Conservation (phyloP, 2,888 invertebrate species). For the Leuctra nigra region DNA sequence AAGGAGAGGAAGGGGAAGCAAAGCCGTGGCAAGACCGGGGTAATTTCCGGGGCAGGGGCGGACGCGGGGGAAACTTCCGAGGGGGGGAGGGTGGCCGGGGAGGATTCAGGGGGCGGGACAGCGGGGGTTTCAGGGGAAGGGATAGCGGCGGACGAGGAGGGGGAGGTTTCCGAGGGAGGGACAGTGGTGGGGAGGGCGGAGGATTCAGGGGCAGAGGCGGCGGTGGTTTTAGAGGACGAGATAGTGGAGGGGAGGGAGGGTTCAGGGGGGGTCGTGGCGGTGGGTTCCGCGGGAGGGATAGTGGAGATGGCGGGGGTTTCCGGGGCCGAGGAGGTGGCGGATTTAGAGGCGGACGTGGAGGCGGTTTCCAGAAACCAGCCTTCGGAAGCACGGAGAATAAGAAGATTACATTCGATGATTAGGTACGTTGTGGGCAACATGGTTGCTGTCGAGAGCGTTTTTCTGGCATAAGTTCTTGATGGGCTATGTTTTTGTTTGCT, state of each 20-base stretch:
- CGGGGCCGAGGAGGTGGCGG: slow-evolving; percentile 32
- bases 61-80: slow-evolving; percentile 24
- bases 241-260: slow-evolving; percentile 33
- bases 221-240: slow-evolving; percentile 33
- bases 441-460: neutral
- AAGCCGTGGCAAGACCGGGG: slow-evolving; percentile 29
- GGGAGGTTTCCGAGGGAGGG: slow-evolving; percentile 25
- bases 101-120: slow-evolving; percentile 29
- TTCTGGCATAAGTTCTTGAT: too few relatives aligned
- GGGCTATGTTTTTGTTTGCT: too few relatives aligned
- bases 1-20: slow-evolving; percentile 34
- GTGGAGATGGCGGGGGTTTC: slow-evolving; percentile 33
- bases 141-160: slow-evolving; percentile 43
- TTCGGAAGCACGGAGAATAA: slow-evolving; percentile 48
- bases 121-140: slow-evolving; percentile 52
- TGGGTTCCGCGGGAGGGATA: slow-evolving; percentile 24
- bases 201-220: slow-evolving; percentile 32
- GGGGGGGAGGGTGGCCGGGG: slow-evolving; percentile 33
- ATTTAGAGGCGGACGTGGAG: slow-evolving; percentile 43
- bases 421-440: slow-evolving; percentile 1
- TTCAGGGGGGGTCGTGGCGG: slow-evolving; percentile 35
- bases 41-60: slow-evolving; percentile 27
- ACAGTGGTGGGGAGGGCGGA: slow-evolving; percentile 27
- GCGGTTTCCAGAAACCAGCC: slow-evolving; percentile 33
- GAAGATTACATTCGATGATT: slow-evolving; percentile 63